Evolutionary conservation across 2,113 vertebrate species (phyloP), one percentile per base, ranked within the genome.

Genomic region (Dasyprocta punctata): DNA sequence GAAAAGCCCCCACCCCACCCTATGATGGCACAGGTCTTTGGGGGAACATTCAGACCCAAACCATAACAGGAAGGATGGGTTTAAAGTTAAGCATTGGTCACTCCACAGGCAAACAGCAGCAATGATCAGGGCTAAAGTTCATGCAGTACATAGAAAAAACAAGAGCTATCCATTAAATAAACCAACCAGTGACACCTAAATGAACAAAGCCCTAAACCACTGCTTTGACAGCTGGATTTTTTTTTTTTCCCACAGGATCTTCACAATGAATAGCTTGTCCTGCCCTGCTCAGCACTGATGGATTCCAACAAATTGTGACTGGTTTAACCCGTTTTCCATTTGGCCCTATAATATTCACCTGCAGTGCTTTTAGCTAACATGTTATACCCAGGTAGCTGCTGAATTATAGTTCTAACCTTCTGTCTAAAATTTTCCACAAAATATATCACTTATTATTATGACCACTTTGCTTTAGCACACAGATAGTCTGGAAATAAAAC

Each of bases 201-300:
- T 36, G 60, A 49, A 1, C 24, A 44, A 75, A 2, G 11, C 1
- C 41, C 20, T 3, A 24, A 63, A 16, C 13, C 56, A 19, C 56
- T 11, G 41, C 24, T 44, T 26, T 49, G 30, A 22, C 19, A 30
- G 2, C 26, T 33, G 38, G 19, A 16, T n/a, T 47, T 75, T 52
- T 36, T 30, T 28, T 69, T n/a, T 20, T 8, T 7, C 36, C 56
- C 26, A n/a, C 12, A 2, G 7, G 36, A 8, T 30, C 58, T 19
- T 8, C n/a, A 8, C 60, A 65, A 5, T 12, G 1, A 16, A 60
- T 28, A 1, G 0, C 28, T 16, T 19, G 8, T 47, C 5, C 22
- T 47, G 38, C 8, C 44, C 3, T 49, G 86, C 8, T 60, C 38
- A 28, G 49, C 77, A 7, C 3, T 13, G 22, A 12, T 28, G 7